A percentile compares a stretch with the other conserved stretches of the same genome.
Evolutionary conservation across 1,140 invertebrate species (phyloP).

Genomic region (Drosophila setifemur): DNA sequence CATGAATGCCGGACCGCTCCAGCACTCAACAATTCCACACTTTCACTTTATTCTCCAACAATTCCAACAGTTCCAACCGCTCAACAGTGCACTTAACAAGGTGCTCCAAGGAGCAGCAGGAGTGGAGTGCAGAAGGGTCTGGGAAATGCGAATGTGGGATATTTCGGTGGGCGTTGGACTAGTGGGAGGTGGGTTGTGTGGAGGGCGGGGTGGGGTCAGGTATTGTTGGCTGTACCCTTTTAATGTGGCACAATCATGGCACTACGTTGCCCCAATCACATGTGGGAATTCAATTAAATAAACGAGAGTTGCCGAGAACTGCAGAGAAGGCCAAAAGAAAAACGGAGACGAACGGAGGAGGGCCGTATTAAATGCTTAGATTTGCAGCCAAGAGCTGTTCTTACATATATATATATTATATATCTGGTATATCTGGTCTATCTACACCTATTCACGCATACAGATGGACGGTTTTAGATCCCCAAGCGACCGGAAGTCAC

Average conservation of each 20-base stretch:
- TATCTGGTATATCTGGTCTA: neutral
- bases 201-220: neutral
- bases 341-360: neutral
- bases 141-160: neutral
- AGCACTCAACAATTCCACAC: conserved; percentile 31
- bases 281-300: conserved; percentile 71
- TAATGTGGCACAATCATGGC: conserved; percentile 48
- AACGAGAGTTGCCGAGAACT: conserved; percentile 41
- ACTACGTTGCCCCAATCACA: conserved; percentile 33
- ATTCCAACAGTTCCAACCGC: neutral
- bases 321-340: neutral
- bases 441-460: conserved; percentile 12
- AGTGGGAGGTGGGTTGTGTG: neutral
- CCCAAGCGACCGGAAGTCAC: conserved; percentile 65
- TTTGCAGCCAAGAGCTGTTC: conserved; percentile 34
- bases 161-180: neutral
- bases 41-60: conserved; percentile 28
- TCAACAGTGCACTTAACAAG: conserved; percentile 39
- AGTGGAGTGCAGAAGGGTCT: neutral
- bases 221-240: conserved; percentile 12
- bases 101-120: conserved; percentile 6
- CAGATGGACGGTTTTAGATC: conserved; percentile 35
- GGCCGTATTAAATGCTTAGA: conserved; percentile 37
- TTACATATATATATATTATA: neutral
- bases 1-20: conserved; percentile 5